phyloP scores from a whole-genome alignment of 92 coral and sea anemone species.

The Anthopleura xanthogrammica region DNA sequence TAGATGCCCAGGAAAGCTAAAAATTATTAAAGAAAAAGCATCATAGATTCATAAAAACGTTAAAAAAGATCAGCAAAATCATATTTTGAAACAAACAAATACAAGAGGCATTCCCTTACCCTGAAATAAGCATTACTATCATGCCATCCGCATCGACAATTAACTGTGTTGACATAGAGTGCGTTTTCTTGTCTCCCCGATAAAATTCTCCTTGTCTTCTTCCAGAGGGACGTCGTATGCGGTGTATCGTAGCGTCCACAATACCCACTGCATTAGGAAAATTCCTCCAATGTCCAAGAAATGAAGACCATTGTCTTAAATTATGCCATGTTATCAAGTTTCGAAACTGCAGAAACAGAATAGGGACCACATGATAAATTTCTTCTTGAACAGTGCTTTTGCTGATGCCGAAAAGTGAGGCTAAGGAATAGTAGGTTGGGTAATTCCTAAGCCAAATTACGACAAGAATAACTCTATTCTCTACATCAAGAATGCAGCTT shows the following conservation, averaged over 20 bases:
- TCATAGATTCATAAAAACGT: not conserved
- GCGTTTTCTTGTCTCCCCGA: conserved; percentile 30
- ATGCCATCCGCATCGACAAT: conserved; percentile 26
- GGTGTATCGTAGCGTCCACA: conserved; percentile 32
- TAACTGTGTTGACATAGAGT: conserved; percentile 34
- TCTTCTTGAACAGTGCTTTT: conserved; percentile 49
- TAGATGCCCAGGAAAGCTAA: conserved; percentile 2
- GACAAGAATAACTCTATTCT: conserved; percentile 38
- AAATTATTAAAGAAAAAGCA: not conserved
- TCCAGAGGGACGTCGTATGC: conserved; percentile 16
- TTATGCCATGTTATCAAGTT: conserved; percentile 31
- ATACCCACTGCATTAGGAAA: conserved; percentile 29
- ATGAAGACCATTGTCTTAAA: conserved; percentile 13
- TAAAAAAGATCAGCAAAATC: not conserved
- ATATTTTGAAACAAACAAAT: not conserved
- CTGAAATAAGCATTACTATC: conserved; percentile 6
- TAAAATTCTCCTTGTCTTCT: conserved; percentile 37
- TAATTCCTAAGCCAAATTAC: conserved; percentile 38
- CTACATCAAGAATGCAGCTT: conserved; percentile 38
- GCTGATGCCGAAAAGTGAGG: conserved; percentile 28
- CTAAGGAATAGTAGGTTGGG: conserved; percentile 11
- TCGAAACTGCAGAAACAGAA: conserved; percentile 15
- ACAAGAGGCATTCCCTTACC: not conserved
- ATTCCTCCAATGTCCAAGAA: conserved; percentile 1
- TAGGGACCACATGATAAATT: conserved; percentile 36